phyloP scores from a whole-genome alignment of 1,140 invertebrate genomes.

The Hyphantria cunea region DNA sequence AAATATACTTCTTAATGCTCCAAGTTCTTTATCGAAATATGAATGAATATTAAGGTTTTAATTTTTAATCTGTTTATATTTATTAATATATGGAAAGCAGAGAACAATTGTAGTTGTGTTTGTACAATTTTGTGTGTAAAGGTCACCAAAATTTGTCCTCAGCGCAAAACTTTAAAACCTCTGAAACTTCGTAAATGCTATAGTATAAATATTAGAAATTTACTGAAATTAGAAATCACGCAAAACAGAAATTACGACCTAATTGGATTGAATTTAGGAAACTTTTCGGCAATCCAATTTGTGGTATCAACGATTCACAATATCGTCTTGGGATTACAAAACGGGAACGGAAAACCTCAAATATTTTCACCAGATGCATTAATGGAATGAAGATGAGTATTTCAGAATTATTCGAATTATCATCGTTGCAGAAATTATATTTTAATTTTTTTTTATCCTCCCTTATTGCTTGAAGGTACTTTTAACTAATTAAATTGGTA shows the following conservation, averaged over 20 bases:
- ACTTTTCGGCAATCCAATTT: not conserved
- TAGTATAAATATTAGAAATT: slow-evolving; percentile 2
- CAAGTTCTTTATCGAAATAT: no score
- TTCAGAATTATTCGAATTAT: not conserved
- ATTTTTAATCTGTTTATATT: no score
- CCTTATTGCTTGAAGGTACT: no score
- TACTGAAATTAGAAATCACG: not conserved
- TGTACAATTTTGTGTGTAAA: no score
- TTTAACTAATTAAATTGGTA: no score
- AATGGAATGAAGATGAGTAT: not conserved
- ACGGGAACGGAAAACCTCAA: not conserved
- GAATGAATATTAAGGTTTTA: no score
- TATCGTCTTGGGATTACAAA: not conserved
- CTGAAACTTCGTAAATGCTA: not conserved
- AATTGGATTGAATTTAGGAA: not conserved
- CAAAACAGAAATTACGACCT: not conserved
- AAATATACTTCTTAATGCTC: no score
- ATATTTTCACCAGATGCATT: not conserved
- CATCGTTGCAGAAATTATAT: not conserved
- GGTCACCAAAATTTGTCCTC: no score
- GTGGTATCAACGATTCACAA: not conserved
- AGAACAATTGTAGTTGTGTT: no score
- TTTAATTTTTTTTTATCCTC: not conserved
- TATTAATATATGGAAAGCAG: no score
- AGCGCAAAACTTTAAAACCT: not conserved